These are phyloP conservation scores for Apamea anceps DNA, from an alignment of 2,888 invertebrate species.

Conservation along the genomic window DNA sequence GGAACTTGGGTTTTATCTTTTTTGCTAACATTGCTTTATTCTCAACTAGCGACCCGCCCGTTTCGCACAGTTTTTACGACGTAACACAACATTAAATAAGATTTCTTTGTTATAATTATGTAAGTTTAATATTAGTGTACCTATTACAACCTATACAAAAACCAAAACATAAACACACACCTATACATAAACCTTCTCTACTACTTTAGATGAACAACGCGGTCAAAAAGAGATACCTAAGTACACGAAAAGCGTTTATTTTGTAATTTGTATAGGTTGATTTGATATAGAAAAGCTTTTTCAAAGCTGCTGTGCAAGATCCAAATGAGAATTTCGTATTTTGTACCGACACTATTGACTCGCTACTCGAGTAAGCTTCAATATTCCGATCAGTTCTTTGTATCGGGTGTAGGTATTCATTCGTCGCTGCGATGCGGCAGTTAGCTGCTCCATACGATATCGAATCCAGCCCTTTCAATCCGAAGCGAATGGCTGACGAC, in stretches of 20 bases:
- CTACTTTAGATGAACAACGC: neutral
- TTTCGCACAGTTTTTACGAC: neutral
- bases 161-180: too few species aligned
- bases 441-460: slow-evolving; percentile 81
- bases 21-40: slow-evolving; percentile 1
- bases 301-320: slow-evolving; percentile 32
- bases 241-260: neutral
- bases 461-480: slow-evolving; percentile 82
- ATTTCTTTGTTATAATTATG: neutral
- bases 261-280: neutral
- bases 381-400: slow-evolving; percentile 80
- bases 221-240: too few species aligned
- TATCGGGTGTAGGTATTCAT: slow-evolving; percentile 77
- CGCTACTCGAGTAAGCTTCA: slow-evolving; percentile 69
- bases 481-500: slow-evolving; percentile 76
- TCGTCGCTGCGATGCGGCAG: slow-evolving; percentile 75
- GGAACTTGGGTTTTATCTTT: neutral
- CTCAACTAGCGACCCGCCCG: neutral
- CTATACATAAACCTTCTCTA: too few species aligned
- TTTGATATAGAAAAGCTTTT: slow-evolving; percentile 4
- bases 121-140: neutral
- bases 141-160: too few species aligned
- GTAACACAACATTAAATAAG: neutral
- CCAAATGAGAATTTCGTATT: slow-evolving; percentile 58
- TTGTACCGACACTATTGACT: slow-evolving; percentile 62